Base-by-base conservation (phyloP, 1,140 invertebrate species). In the Riptortus pedestris region DNA sequence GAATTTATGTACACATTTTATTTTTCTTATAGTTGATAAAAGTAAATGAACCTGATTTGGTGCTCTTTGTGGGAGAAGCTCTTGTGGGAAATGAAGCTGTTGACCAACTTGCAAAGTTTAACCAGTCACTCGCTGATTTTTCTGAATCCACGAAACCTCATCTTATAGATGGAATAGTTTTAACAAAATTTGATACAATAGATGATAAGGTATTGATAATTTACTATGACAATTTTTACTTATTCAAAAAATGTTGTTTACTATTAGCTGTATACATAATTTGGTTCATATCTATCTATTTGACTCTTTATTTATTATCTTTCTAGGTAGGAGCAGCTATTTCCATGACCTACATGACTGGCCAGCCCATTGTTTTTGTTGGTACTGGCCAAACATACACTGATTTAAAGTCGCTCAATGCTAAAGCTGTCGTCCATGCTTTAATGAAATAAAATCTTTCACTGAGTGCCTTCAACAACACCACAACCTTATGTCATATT, bases 311-410 rank as follows among this genome's bases (percentile, higher is more conserved):
- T 18, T 4, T 20, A 3, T 2, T 45, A 7, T 7, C 31, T 7
- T 77, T 79, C 47, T 69, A 91, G 88, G 95, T 99, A 57, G 97
- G 97, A 24, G 96, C 97, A 60, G 96, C 97, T 48, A 96, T 99
- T 70, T 99, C 96, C 9, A 99, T 99, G 97, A 98, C 96, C 0
- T 99, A 99, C 73, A 98, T 98, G 63, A 99, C 97, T 31, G 97
- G 97, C 7, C 96, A 99, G 75, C 97, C 97, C 0, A 99, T 99
- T 67, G 93, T 99, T 26, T 99, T 99, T 77, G 96, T 99, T 26
- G 97, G 97, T 20, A 99, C 96, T 48, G 97, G 97, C 4, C 97
- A 99, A 79, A 99, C 96, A 0, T 99, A 99, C 74, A 92, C 91
- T 0, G 97, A 99, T 79, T 79, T 99, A 60, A 95, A 96, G 73